Evolutionary conservation across 2,888 invertebrate genomes (phyloP), one percentile per base, ranked within the genome.

Genomic region (Stratiomys singularior): DNA sequence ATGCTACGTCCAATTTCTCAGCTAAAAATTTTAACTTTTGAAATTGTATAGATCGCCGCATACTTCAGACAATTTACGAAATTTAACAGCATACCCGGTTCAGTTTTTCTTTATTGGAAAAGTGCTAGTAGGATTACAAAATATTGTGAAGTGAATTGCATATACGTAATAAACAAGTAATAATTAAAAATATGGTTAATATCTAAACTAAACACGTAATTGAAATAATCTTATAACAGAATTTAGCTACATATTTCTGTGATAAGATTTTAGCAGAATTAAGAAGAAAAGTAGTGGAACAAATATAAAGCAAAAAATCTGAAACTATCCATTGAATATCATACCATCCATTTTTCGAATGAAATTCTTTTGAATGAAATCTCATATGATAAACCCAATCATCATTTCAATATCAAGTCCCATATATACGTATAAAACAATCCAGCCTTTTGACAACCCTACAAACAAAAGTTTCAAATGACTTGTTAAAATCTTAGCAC

Each of bases 181-280:
- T 23, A 60, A 58, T 25, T 28, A 37, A 76, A 56, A 69, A 47
- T 71, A 9, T 46, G 47, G 9, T 37, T 3, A 71, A 71, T 67
- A 67, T 46, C 23, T 67, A 64, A 28, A 13, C 64, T n/a, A 30
- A 64, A 30, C 30, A 71, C 52, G 30, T 56, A 77, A 66, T 77
- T 66, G 28, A 67, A 67, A 78, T 46, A 67, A 46, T 15, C 9
- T 30, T 60, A 58, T 21, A 9, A 21, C n/a, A 76, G 56, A 67
- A 76, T 30, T 63, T 67, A 69, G 63, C 56, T 74, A 76, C 52
- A 76, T 79, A 79, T 69, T 79, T 77, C 79, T 79, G 79, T 79
- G 79, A 79, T 79, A 79, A 78, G 79, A 79, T 79, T 79, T 76
- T 44, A 64, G 56, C 60, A 56, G 64, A 71, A 79, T 25, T 46